Evolutionary conservation across 2,113 vertebrate species (phyloP), one percentile per base, ranked within the genome.

Genomic region (Sardina pilchardus): DNA sequence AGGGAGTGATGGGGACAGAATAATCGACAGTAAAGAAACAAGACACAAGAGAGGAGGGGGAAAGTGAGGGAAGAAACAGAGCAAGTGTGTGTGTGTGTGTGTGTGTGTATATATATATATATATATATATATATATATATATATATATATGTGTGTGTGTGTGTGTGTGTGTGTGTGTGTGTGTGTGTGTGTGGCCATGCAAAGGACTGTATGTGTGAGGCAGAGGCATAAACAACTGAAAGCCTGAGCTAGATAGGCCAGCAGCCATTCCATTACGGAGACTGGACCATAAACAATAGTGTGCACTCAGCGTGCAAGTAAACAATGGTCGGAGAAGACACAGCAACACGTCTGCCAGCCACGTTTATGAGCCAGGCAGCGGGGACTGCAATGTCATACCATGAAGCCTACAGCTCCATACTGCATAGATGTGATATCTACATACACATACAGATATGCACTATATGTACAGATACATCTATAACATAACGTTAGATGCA

Each of bases 281-380:
- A 82, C 81, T 2, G 44, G 24, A 36, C 48, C 10, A 5, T 82
- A 30, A 85, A 82, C 34, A 83, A 86, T 85, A 81, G 85, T 86
- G 75, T 86, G 24, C 17, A 1, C 87, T 83, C 36, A 82, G 81
- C 47, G 14, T 83, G 80, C 84, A 88, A 81, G 86, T 83, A 87
- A 88, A 92, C 86, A 92, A 90, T 89, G 56, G 84, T 9, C 0
- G 82, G 59, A 63, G 89, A 93, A 30, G 89, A 93, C 88, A 88
- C 86, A 90, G 84, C 88, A 83, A 42, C 81, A 86, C 78, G 89
- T 91, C 92, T 39, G 83, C 36, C 12, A 83, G 91, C 89, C 83
- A 48, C 90, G 85, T 83, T 4, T 16, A 9, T 50, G 48, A 67
- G 83, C 63, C 71, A 90, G 88, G 87, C 39, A 87, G 81, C 71